These are phyloP conservation scores for Lapara coniferarum DNA, from an alignment of 2,888 invertebrate species.

Conservation along the genomic window DNA sequence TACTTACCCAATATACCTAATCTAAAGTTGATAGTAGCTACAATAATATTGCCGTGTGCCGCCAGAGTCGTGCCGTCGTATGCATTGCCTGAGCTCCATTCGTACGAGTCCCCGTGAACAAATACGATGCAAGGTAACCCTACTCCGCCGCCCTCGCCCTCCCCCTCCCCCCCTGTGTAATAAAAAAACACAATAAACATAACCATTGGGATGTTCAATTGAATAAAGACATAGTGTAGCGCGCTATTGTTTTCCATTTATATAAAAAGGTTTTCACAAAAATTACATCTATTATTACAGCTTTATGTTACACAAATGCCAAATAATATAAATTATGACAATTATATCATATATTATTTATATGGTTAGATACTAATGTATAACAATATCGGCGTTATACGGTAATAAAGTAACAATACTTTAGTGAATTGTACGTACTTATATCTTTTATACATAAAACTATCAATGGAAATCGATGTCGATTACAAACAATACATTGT, in stretches of 20 bases:
- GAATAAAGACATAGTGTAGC: slow-evolving; percentile 7
- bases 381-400: too few relatives aligned
- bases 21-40: slow-evolving; percentile 95
- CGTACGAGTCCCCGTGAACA: slow-evolving; percentile 97
- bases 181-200: slow-evolving; percentile 29
- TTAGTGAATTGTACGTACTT: too few relatives aligned
- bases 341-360: too few relatives aligned
- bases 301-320: background rate
- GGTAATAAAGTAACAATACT: too few relatives aligned
- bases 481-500: background rate
- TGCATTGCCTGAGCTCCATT: slow-evolving; percentile 98
- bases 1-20: slow-evolving; percentile 93
- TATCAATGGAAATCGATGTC: background rate
- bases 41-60: slow-evolving; percentile 94
- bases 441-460: too few relatives aligned
- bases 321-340: too few relatives aligned
- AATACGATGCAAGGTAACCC: slow-evolving; percentile 93
- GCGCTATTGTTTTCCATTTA: slow-evolving; percentile 11
- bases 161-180: slow-evolving; percentile 57
- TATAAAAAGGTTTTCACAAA: background rate
- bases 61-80: slow-evolving; percentile 98
- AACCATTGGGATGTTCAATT: slow-evolving; percentile 28
- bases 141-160: slow-evolving; percentile 74
- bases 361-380: too few relatives aligned
- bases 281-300: background rate